These are phyloP conservation scores for Frankliniella intonsa DNA, from an alignment of 2,888 invertebrate genomes.

Conservation along the genomic window DNA sequence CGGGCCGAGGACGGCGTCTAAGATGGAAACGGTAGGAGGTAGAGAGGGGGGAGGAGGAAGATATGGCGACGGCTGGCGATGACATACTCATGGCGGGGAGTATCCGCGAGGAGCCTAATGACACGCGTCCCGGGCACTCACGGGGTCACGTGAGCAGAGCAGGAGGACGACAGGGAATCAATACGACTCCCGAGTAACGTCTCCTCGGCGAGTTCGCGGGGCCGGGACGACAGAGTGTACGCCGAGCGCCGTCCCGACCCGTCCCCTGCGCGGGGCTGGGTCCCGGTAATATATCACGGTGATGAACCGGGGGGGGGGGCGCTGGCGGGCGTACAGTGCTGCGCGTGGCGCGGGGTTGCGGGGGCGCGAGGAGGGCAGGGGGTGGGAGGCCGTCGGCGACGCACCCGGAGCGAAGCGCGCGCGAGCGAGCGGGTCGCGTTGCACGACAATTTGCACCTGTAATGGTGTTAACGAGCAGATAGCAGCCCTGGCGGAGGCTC, in stretches of 20 bases:
- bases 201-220: not conserved
- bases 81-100: conserved; percentile 29
- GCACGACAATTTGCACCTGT: conserved; percentile 36
- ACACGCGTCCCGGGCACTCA: not conserved
- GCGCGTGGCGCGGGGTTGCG: conserved; percentile 46
- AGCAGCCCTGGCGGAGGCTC: conserved; percentile 36
- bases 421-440: conserved; percentile 18
- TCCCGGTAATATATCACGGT: conserved; percentile 13
- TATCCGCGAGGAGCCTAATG: not conserved
- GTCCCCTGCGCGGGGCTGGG: conserved; percentile 33
- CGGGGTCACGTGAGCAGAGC: not conserved
- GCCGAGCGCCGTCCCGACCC: not conserved
- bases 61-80: conserved; percentile 31
- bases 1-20: conserved; percentile 38
- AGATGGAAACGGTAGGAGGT: conserved; percentile 37
- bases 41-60: conserved; percentile 44
- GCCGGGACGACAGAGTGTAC: too few species aligned
- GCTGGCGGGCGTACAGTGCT: conserved; percentile 29
- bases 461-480: conserved; percentile 35
- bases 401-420: too few species aligned
- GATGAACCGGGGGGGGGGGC: not conserved
- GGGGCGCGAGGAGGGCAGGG: conserved; percentile 44
- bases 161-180: not conserved
- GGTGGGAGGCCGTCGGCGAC: conserved; percentile 23
- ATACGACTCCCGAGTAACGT: not conserved